Conservation (phyloP, 2,113 vertebrate species). For the Tragelaphus imberbis region DNA sequence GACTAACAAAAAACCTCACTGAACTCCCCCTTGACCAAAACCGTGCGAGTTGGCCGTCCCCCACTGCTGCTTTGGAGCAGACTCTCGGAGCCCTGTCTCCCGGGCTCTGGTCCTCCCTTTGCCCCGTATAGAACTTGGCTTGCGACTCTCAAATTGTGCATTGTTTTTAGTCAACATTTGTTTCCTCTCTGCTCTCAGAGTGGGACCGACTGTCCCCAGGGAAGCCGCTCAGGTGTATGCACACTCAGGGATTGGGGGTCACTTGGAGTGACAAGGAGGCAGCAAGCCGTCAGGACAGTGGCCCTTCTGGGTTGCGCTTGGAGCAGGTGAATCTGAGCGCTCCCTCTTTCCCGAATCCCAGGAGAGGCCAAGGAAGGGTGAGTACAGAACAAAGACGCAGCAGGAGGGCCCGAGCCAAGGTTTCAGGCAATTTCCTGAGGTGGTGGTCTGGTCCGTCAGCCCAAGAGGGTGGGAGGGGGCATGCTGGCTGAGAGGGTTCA, state of each 20-base stretch:
- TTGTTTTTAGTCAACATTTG: background rate
- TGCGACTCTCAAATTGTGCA: accelerated
- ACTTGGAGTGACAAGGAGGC: conserved; percentile 27
- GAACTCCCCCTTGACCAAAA: background rate
- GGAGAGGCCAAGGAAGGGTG: conserved; percentile 30
- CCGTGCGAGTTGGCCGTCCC: accelerated
- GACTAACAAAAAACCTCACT: background rate
- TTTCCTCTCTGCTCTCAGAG: background rate
- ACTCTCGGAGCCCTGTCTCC: background rate
- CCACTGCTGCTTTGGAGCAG: background rate
- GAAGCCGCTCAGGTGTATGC: background rate
- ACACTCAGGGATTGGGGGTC: background rate
- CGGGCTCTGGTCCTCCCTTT: background rate
- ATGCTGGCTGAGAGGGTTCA: background rate
- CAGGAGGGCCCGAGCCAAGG: background rate
- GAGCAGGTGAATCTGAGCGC: conserved; percentile 55
- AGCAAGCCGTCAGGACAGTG: conserved; percentile 54
- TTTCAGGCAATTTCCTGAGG: conserved; percentile 62
- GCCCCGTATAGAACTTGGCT: no score
- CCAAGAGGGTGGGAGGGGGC: conserved; percentile 25
- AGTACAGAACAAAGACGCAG: background rate
- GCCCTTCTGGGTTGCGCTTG: conserved; percentile 13
- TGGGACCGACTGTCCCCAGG: background rate
- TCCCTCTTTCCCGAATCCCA: conserved; percentile 52
- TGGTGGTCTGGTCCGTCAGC: conserved; percentile 32